Base-by-base conservation (phyloP, 1,140 invertebrate species). In the Acromyrmex charruanus region DNA sequence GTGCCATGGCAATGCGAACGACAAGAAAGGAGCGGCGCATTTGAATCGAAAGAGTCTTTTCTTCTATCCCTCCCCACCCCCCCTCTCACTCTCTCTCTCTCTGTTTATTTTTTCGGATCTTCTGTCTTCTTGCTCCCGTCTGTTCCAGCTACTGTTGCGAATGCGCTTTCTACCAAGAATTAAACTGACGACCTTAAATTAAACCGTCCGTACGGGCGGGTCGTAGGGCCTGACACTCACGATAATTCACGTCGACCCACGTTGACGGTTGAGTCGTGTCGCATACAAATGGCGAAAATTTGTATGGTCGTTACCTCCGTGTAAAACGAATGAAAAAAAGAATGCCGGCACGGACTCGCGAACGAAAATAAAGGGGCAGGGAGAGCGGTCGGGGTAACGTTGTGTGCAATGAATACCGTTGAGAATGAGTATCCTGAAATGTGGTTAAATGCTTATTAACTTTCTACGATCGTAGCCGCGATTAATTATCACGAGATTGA, bases 151-250 rank as follows among this genome's bases (percentile, higher is more conserved):
- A 92, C 91, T 90, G 89, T 94, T 92, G 85, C 92, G 90, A 91
- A 92, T 93, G 88, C 87, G 91, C 91, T 93, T 92, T 94, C 93
- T 93, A 94, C 93, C 89, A 92, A 91, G 93, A 94, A 94, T 94
- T 91, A 94, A 94, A 92, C 91, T 90, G 89, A 86, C 93, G 91
- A 94, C 93, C 92, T 94, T 94, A 94, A 94, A 94, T 94, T 94
- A 94, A 94, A 94, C 92, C 92, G 91, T 93, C 91, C 91, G 91
- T 93, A 92, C 92, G 91, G 82, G 82, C 90, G 90, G 90, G 89
- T 92, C 92, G 91, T 92, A 91, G 93, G 93, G 90, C 89, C 90
- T 92, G 93, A 94, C 93, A 92, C 90, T 91, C 90, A 90, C 92
- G 93, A 94, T 94, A 93, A 94, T 94, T 94, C 93, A 93, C 92